Conservation (phyloP, 2,113 vertebrate species). For the Gymnogyps californianus region DNA sequence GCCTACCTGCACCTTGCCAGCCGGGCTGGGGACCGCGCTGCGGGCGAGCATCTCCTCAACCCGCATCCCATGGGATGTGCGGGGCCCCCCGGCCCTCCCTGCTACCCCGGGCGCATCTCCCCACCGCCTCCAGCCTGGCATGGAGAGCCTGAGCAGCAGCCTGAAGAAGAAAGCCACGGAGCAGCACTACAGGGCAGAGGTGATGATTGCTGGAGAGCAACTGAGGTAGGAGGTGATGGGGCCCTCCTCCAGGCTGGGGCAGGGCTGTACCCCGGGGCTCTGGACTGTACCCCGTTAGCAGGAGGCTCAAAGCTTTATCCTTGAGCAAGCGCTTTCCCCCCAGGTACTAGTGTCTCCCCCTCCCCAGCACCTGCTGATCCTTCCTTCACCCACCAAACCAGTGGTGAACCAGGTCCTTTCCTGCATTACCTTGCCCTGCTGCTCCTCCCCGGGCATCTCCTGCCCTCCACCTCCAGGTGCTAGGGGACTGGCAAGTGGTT, state of each 20-base stretch:
- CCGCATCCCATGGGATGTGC: not conserved
- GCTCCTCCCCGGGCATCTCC: not conserved
- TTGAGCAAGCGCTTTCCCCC: not conserved
- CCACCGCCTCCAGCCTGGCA: not conserved
- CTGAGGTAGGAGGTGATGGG: slow-evolving; percentile 76
- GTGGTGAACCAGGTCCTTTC: not conserved
- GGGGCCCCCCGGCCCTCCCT: not conserved
- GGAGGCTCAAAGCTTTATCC: not conserved
- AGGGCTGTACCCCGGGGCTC: not conserved
- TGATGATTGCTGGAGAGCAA: slow-evolving; percentile 87
- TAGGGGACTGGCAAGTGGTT: not conserved
- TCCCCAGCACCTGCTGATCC: not conserved
- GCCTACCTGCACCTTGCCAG: not conserved
- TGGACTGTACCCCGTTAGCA: accelerated
- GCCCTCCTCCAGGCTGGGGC: not conserved
- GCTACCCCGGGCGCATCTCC: not conserved
- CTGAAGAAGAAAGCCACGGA: slow-evolving; percentile 73
- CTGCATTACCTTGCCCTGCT: not conserved
- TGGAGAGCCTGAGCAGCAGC: slow-evolving; percentile 71
- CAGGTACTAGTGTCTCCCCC: not conserved
- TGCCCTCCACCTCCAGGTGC: not conserved
- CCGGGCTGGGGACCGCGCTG: not conserved
- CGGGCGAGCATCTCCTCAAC: accelerated
- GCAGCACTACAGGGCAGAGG: slow-evolving; percentile 79
- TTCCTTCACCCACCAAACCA: not conserved